Base-by-base conservation (phyloP, 2,888 invertebrate species). In the Crepidodera aurea region DNA sequence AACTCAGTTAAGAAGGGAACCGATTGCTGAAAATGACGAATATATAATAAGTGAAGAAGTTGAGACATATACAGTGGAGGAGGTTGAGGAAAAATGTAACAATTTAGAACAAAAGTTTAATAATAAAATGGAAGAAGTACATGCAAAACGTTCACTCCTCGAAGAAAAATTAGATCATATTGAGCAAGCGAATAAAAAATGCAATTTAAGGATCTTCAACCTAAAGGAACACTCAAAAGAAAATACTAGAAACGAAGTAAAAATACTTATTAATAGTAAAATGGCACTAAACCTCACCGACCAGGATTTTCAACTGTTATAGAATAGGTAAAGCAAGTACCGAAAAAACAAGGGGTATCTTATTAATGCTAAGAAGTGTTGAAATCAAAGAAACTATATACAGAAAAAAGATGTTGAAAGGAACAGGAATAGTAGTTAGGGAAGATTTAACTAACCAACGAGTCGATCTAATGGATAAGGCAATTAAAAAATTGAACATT, bases 251-350 rank as follows among this genome's bases (percentile, higher is more conserved):
- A 13, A 46, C 13, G 25, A 25, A 25, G 13, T 46, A 46, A 46
- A 22, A 25, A 19, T 25, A 25, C 22, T 46, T 46, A 19, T 46
- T 22, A 22, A 27, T 19, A 46, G 13, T 13, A 50, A 50, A 25
- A 50, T 50, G 50, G 22, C 50, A 22, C 10, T 50, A 12, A 50
- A 25, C 27, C 50, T 46, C 13, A 22, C 12, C 22, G 25, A 27
- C 27, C 10, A 50, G 6, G 27, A 50, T 27, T 27, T 50, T 13
- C 27, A 50, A 50, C 50, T 50, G 25, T 27, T 50, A 50, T 27
- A 22, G 50, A 25, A 84, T 98, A 55, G 97, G 97, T 80, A 97
- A 93, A 87, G 90, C 91, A 72, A 70, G 29, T 50, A 27, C 8
- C 25, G 27, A 13, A 22, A 50, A 50, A 27, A 27, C 19, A 12